phyloP scores from a whole-genome alignment of 2,888 invertebrate genomes.

The Phymatocera aterrima region DNA sequence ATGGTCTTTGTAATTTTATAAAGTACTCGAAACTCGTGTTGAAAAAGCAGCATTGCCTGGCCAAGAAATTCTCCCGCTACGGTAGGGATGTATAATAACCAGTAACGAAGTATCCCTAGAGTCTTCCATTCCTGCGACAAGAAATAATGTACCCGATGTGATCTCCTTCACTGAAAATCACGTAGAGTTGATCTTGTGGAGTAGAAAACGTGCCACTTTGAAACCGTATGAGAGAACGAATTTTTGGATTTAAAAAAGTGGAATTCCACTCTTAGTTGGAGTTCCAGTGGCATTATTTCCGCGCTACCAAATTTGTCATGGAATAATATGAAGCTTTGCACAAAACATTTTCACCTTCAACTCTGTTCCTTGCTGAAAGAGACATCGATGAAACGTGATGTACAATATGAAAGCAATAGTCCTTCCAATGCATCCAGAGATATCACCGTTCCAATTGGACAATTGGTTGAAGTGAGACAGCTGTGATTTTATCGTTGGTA shows the following conservation, averaged over 20 bases:
- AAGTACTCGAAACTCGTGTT: conserved; percentile 1
- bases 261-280: too few species aligned
- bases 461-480: not conserved
- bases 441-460: conserved; percentile 19
- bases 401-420: not conserved
- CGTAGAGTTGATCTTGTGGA: too few species aligned
- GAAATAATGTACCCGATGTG: not conserved
- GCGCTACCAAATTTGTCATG: not conserved
- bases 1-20: not conserved
- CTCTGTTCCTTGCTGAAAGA: not conserved
- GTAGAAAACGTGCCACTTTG: too few species aligned
- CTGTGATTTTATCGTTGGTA: too few species aligned
- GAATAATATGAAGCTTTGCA: not conserved
- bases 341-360: not conserved
- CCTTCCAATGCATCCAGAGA: conserved; percentile 7
- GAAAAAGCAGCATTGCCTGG: conserved; percentile 21
- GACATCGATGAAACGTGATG: not conserved
- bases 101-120: not conserved
- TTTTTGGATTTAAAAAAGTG: too few species aligned
- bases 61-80: not conserved
- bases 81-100: not conserved
- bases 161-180: not conserved
- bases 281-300: too few species aligned
- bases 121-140: not conserved
- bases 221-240: too few species aligned